Evolutionary conservation across 2,113 vertebrate genomes (phyloP).

Genomic region (Seriola rivoliana): DNA sequence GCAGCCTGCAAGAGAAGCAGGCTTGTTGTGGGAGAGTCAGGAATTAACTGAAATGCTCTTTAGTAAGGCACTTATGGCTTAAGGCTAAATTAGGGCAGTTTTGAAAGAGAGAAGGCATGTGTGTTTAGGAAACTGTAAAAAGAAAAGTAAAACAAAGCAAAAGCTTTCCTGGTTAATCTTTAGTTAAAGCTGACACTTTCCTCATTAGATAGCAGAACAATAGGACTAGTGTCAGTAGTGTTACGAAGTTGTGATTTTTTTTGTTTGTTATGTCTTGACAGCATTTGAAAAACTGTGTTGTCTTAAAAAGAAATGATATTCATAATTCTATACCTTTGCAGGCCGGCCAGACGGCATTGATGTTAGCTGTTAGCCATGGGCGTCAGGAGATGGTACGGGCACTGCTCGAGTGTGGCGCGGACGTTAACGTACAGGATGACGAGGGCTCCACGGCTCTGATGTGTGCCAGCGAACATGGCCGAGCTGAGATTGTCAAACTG

Average conservation of each 20-base stretch:
- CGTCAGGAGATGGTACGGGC: conserved; percentile 93
- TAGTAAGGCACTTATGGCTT: background rate
- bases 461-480: conserved; percentile 95
- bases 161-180: background rate
- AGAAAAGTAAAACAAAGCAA: background rate
- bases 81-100: background rate
- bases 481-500: conserved; percentile 89
- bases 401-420: conserved; percentile 88
- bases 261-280: background rate
- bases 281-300: background rate
- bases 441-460: conserved; percentile 96
- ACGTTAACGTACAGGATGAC: conserved; percentile 92
- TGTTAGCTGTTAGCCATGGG: conserved; percentile 94
- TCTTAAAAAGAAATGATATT: background rate
- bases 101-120: background rate
- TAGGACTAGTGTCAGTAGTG: background rate
- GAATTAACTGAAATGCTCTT: background rate
- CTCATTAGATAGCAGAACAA: too few species aligned
- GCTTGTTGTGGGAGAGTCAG: background rate
- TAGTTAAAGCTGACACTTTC: background rate
- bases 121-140: too few species aligned
- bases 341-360: conserved; percentile 95
- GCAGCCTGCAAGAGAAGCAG: background rate
- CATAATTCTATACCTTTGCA: conserved; percentile 57
- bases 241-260: too few species aligned